Evolutionary conservation across 2,888 invertebrate species (phyloP).

Genomic region (Leptinotarsa rubiginosa): DNA sequence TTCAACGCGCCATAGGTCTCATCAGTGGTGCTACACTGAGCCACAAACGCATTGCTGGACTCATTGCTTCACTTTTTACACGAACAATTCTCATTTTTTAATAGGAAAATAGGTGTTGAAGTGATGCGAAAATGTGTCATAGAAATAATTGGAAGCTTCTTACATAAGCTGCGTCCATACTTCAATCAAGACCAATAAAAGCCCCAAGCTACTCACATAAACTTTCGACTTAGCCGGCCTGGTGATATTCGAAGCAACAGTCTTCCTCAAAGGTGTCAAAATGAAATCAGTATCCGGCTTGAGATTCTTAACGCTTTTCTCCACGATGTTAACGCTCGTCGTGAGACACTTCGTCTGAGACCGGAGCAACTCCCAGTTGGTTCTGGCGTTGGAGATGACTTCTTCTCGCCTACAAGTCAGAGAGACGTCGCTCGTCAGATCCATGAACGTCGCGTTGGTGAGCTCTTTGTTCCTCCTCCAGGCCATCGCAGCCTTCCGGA

Average conservation of each 20-base stretch:
- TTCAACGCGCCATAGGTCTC: too few species aligned
- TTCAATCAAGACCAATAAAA: slow-evolving; percentile 54
- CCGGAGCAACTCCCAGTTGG: slow-evolving; percentile 86
- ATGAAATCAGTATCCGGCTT: slow-evolving; percentile 65
- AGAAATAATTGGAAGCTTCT: too few species aligned
- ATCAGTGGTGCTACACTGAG: too few species aligned
- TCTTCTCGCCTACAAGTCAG: slow-evolving; percentile 79
- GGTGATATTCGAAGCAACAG: slow-evolving; percentile 38
- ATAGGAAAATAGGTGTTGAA: too few species aligned
- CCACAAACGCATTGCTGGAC: too few species aligned
- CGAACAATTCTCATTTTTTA: too few species aligned
- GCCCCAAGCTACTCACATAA: slow-evolving; percentile 56
- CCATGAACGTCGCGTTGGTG: slow-evolving; percentile 75
- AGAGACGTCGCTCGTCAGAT: slow-evolving; percentile 71
- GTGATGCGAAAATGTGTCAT: too few species aligned
- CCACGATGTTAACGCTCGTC: slow-evolving; percentile 55
- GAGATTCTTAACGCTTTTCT: slow-evolving; percentile 58
- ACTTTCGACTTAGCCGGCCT: slow-evolving; percentile 40
- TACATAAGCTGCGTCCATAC: background rate
- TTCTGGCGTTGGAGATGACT: slow-evolving; percentile 85
- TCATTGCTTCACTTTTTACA: too few species aligned
- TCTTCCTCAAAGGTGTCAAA: slow-evolving; percentile 61
- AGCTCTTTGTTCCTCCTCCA: slow-evolving; percentile 85
- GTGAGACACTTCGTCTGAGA: slow-evolving; percentile 73
- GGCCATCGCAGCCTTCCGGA: slow-evolving; percentile 79